Evolutionary conservation across 2,888 invertebrate species (phyloP).

Genomic region (Tromatobia lineatoria): DNA sequence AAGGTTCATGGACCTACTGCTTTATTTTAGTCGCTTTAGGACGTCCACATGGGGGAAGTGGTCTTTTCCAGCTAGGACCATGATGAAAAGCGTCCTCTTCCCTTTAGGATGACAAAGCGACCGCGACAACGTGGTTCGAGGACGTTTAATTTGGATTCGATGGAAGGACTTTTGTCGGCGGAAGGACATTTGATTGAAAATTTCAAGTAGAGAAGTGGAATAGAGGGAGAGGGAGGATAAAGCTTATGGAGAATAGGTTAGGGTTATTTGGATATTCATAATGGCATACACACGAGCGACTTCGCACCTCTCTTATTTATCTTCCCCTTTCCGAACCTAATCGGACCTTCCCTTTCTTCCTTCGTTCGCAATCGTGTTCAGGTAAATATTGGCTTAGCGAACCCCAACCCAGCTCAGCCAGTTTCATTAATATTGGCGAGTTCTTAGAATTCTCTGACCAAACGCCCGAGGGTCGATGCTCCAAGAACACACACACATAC

Average conservation of each 20-base stretch:
- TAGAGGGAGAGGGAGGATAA: not conserved
- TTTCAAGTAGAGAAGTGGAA: constrained; percentile 4
- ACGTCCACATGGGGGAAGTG: not conserved
- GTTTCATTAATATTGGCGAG: constrained; percentile 51
- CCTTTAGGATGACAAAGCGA: constrained; percentile 26
- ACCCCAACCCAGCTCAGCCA: not conserved
- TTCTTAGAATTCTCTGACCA: constrained; percentile 17
- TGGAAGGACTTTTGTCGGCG: not conserved
- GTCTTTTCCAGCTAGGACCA: not conserved
- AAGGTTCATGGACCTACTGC: not conserved
- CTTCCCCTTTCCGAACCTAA: constrained; percentile 18
- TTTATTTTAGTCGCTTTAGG: constrained; percentile 16
- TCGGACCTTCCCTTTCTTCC: constrained; percentile 2
- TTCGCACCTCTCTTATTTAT: constrained; percentile 28
- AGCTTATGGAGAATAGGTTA: constrained; percentile 1
- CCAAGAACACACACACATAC: not conserved
- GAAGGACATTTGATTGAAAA: not conserved
- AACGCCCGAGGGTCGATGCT: constrained; percentile 17
- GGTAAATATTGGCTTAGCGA: constrained; percentile 53
- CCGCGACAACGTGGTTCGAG: not conserved
- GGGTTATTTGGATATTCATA: constrained; percentile 48
- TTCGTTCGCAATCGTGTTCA: constrained; percentile 1
- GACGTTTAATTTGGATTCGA: not conserved
- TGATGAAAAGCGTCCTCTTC: not conserved
- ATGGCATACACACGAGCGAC: constrained; percentile 16